phyloP scores from a whole-genome alignment of 2,888 invertebrate species.

The Caenorhabditis sp. region DNA sequence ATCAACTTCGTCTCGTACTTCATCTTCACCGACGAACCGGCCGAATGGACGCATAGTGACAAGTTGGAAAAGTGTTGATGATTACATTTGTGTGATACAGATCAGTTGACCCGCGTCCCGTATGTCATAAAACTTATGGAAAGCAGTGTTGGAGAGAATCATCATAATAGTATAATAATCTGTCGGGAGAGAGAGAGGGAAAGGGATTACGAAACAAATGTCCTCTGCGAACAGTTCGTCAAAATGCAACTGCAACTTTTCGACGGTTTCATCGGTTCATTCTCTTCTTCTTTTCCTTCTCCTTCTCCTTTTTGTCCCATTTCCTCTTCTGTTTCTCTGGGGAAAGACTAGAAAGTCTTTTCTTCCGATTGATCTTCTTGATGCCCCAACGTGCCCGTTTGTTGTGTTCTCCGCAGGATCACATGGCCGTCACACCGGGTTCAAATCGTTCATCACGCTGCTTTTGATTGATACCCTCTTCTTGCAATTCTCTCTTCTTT shows the following conservation, averaged over 20 bases:
- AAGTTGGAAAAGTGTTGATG: slow-evolving; percentile 20
- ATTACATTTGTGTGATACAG: neutral
- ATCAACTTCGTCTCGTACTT: slow-evolving; percentile 67
- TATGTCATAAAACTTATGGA: slow-evolving; percentile 20
- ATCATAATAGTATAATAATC: neutral
- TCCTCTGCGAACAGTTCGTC: slow-evolving; percentile 4
- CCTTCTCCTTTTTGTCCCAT: neutral
- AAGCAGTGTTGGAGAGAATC: slow-evolving; percentile 3
- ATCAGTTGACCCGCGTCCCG: slow-evolving; percentile 6
- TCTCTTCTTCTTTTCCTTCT: neutral
- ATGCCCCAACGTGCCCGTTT: slow-evolving; percentile 7
- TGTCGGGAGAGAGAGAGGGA: too few species aligned
- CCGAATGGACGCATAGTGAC: slow-evolving; percentile 54
- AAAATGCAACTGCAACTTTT: neutral
- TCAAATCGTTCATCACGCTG: slow-evolving; percentile 43
- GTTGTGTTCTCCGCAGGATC: slow-evolving; percentile 24
- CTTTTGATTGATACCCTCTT: neutral
- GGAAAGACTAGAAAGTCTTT: neutral
- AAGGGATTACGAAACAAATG: slow-evolving; percentile 6
- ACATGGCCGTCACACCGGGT: slow-evolving; percentile 50
- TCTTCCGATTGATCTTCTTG: slow-evolving; percentile 1
- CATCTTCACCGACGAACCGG: slow-evolving; percentile 66
- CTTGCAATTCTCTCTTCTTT: neutral
- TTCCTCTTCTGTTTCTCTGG: neutral
- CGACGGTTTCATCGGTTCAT: slow-evolving; percentile 3